A percentile compares a stretch with the other conserved stretches of the same genome.
Conservation (phyloP, 1,140 invertebrate genomes). For the Lutraria rhynchaena region DNA sequence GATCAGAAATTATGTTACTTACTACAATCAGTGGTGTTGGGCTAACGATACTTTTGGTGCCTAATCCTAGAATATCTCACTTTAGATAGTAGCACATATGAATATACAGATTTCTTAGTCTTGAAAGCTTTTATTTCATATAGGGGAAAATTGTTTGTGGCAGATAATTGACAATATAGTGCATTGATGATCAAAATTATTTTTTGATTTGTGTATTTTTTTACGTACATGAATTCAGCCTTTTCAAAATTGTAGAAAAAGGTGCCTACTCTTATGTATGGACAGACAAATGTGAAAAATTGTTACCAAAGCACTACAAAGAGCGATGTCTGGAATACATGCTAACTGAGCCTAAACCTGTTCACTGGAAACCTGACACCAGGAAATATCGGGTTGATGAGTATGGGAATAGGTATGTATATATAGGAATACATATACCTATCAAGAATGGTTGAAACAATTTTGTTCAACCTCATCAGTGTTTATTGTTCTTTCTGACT, state of each 20-base stretch:
- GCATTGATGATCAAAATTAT: background rate
- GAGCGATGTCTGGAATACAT: slow-evolving; percentile 95
- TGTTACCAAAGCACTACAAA: slow-evolving; percentile 91
- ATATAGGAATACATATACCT: background rate
- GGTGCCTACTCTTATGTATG: slow-evolving; percentile 66
- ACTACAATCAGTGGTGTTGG: too few relatives aligned
- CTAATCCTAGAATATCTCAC: background rate
- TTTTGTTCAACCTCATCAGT: too few relatives aligned
- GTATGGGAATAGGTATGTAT: slow-evolving; percentile 33
- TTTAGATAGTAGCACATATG: background rate
- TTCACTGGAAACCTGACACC: slow-evolving; percentile 92
- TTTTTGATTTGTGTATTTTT: too few relatives aligned
- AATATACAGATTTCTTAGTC: too few relatives aligned
- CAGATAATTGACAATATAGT: background rate
- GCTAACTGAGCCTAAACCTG: slow-evolving; percentile 87
- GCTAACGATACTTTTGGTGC: too few relatives aligned
- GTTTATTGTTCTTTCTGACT: too few relatives aligned
- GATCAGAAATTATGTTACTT: too few relatives aligned
- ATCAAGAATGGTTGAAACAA: too few relatives aligned
- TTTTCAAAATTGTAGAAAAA: slow-evolving; percentile 39
- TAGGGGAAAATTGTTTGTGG: background rate
- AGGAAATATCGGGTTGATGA: slow-evolving; percentile 85
- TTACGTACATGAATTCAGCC: background rate
- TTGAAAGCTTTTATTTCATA: too few relatives aligned
- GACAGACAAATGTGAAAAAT: slow-evolving; percentile 62